Evolutionary conservation across 1,140 invertebrate species (phyloP).

Genomic region (Zaprionus camerounensis): DNA sequence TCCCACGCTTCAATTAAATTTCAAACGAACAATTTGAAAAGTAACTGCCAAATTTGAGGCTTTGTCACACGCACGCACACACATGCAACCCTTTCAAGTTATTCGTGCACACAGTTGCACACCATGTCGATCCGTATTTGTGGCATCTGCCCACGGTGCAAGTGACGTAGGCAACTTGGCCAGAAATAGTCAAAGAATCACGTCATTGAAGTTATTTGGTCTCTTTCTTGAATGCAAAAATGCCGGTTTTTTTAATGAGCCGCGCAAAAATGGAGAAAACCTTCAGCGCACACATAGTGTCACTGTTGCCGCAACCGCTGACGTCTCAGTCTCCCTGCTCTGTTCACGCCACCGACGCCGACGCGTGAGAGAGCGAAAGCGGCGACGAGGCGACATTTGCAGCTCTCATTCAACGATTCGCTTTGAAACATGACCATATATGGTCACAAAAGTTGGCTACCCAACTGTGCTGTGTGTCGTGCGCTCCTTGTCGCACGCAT

Average conservation of each 20-base stretch:
- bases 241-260: constrained; percentile 60
- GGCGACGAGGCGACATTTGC: constrained; percentile 36
- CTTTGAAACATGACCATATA: constrained; percentile 84
- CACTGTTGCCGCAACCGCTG: constrained; percentile 13
- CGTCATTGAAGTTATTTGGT: constrained; percentile 60
- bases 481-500: constrained; percentile 66
- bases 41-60: constrained; percentile 42
- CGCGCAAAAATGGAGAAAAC: constrained; percentile 73
- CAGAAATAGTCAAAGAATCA: constrained; percentile 56
- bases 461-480: constrained; percentile 47
- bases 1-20: constrained; percentile 65
- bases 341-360: constrained; percentile 10
- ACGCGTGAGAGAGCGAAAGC: constrained; percentile 65
- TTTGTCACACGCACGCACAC: neutral
- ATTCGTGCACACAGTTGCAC: neutral
- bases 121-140: constrained; percentile 12
- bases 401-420: constrained; percentile 58
- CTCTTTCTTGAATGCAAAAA: constrained; percentile 52
- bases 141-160: constrained; percentile 35
- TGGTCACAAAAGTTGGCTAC: constrained; percentile 81
- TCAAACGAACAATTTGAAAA: constrained; percentile 44
- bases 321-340: constrained; percentile 4
- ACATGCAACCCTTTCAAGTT: neutral
- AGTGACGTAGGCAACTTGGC: constrained; percentile 62
- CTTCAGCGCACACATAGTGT: constrained; percentile 48